These are phyloP conservation scores for Polymixis lichenea DNA, from an alignment of 2,888 invertebrate species.

Conservation along the genomic window DNA sequence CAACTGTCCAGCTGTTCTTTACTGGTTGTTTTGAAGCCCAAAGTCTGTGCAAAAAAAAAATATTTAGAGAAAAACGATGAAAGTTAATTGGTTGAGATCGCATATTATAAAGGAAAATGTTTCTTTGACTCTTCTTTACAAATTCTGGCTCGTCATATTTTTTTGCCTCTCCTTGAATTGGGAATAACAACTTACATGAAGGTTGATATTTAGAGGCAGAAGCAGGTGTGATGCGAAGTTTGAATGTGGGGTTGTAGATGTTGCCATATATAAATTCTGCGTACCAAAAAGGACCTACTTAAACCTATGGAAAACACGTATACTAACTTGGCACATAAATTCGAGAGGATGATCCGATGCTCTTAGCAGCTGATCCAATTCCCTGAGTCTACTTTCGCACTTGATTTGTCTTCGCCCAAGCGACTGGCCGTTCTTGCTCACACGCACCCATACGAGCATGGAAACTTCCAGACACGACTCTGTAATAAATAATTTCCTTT, in stretches of 20 bases:
- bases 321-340: slow-evolving; percentile 95
- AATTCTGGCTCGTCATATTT: not conserved
- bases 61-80: not conserved
- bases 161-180: not conserved
- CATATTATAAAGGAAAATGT: not conserved
- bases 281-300: not conserved
- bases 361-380: slow-evolving; percentile 95
- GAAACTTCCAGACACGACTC: slow-evolving; percentile 95
- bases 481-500: slow-evolving; percentile 69
- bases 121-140: not conserved
- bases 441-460: slow-evolving; percentile 94
- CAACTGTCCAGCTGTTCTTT: slow-evolving; percentile 95
- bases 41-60: slow-evolving; percentile 89
- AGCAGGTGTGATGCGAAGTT: not conserved
- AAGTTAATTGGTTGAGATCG: not conserved
- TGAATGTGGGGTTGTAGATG: not conserved
- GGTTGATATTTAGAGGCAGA: not conserved
- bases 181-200: not conserved
- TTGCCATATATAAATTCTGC: not conserved
- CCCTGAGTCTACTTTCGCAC: slow-evolving; percentile 95
- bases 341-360: slow-evolving; percentile 95
- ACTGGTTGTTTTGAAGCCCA: slow-evolving; percentile 94
- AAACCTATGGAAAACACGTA: not conserved
- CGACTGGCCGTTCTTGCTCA: slow-evolving; percentile 95
- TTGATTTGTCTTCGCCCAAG: slow-evolving; percentile 96